Conservation (phyloP, 2,888 invertebrate genomes). For the Chironomus riparius region DNA sequence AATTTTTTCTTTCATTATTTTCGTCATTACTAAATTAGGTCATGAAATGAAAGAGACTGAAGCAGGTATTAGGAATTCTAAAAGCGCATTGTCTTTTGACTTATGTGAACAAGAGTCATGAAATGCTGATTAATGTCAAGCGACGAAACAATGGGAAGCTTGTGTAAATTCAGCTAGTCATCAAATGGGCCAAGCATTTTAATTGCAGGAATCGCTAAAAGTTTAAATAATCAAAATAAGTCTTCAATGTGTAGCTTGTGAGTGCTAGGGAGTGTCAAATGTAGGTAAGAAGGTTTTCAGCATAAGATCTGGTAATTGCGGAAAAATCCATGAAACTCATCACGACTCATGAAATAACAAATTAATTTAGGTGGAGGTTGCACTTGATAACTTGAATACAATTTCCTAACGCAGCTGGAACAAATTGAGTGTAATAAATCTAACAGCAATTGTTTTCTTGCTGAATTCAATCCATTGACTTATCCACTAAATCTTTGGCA, state of each 20-base stretch:
- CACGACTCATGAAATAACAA: not conserved
- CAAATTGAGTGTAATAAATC: not conserved
- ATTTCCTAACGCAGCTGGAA: not conserved
- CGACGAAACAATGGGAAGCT: no score
- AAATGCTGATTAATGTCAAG: not conserved
- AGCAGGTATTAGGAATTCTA: not conserved
- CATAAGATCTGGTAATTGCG: not conserved
- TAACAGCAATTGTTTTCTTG: not conserved
- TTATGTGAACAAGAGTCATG: not conserved
- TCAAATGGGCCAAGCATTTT: no score
- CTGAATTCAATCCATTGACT: not conserved
- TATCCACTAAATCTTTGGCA: not conserved
- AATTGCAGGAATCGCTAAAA: no score
- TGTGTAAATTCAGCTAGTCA: no score
- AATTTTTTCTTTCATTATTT: not conserved
- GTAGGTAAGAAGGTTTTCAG: not conserved
- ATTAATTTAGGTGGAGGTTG: not conserved
- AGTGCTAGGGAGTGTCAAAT: not conserved
- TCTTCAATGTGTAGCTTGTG: no score
- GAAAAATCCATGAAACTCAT: not conserved
- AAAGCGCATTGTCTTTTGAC: not conserved
- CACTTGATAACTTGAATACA: not conserved
- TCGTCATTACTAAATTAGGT: not conserved
- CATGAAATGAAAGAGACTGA: not conserved
- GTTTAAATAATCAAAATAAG: no score